phyloP scores from a whole-genome alignment of 2,113 vertebrate species.

The Romanogobio albipinnatus region DNA sequence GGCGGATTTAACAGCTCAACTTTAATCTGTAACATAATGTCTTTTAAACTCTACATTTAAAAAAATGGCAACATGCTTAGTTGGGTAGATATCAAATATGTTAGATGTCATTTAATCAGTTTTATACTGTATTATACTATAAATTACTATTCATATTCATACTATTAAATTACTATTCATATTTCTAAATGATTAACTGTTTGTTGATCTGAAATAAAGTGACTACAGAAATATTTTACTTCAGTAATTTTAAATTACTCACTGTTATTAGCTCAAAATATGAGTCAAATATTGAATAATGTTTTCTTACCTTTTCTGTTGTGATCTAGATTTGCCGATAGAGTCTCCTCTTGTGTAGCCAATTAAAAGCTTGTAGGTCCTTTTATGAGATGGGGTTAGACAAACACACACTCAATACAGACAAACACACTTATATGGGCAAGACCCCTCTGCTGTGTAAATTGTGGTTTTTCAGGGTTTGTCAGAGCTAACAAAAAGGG shows the following conservation, averaged over 20 bases:
- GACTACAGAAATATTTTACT: neutral
- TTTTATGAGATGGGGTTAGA: neutral
- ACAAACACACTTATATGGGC: neutral
- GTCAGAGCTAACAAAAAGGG: slow-evolving; percentile 60
- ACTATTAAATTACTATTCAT: neutral
- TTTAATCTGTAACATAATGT: neutral
- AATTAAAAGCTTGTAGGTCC: neutral
- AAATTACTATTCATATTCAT: neutral
- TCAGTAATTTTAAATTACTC: neutral
- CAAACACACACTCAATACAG: neutral
- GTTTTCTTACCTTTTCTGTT: slow-evolving; percentile 29
- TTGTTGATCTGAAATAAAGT: neutral
- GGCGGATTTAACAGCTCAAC: neutral
- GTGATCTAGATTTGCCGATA: neutral
- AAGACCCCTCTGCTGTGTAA: slow-evolving; percentile 53
- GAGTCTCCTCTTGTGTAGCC: neutral
- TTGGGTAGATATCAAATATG: no score
- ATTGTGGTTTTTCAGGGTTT: slow-evolving; percentile 46
- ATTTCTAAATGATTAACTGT: neutral
- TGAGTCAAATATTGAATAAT: neutral
- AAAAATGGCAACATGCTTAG: neutral
- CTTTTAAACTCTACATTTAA: neutral
- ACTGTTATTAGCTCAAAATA: neutral
- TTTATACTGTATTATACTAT: neutral
- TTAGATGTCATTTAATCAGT: neutral